These are phyloP conservation scores for Meiosimyza decipiens DNA, from an alignment of 2,888 invertebrate genomes.

Conservation along the genomic window DNA sequence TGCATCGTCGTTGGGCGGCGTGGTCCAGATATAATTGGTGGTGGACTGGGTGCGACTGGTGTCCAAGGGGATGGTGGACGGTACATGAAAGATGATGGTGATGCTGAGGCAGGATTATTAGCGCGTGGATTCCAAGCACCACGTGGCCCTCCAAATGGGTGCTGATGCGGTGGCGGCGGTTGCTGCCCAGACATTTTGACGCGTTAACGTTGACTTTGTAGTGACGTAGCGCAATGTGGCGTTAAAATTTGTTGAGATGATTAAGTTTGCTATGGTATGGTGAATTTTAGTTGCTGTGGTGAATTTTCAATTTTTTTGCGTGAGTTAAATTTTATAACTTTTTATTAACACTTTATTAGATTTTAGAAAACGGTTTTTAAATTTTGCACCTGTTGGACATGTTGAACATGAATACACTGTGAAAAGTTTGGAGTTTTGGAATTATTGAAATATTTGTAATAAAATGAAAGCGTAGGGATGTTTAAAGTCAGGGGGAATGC, in stretches of 20 bases:
- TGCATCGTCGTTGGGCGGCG: conserved; percentile 68
- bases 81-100: conserved; percentile 75
- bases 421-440: conserved; percentile 2
- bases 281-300: background rate
- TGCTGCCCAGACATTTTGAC: conserved; percentile 64
- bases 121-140: conserved; percentile 63
- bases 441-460: too few species aligned
- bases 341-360: background rate
- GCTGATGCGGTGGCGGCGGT: conserved; percentile 54
- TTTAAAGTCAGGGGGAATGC: background rate
- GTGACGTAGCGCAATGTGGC: background rate
- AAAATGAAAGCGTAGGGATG: too few species aligned
- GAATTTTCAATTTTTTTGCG: background rate
- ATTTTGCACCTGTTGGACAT: background rate
- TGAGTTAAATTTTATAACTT: background rate
- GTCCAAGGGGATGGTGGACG: conserved; percentile 80
- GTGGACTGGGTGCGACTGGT: conserved; percentile 73
- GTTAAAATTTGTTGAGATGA: background rate
- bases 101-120: conserved; percentile 58
- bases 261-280: background rate
- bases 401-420: conserved; percentile 30
- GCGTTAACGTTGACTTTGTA: background rate
- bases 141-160: conserved; percentile 62
- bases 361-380: conserved; percentile 3
- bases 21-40: conserved; percentile 76